Base-by-base conservation (phyloP, 2,113 vertebrate genomes). In the Gopherus evgoodei region DNA sequence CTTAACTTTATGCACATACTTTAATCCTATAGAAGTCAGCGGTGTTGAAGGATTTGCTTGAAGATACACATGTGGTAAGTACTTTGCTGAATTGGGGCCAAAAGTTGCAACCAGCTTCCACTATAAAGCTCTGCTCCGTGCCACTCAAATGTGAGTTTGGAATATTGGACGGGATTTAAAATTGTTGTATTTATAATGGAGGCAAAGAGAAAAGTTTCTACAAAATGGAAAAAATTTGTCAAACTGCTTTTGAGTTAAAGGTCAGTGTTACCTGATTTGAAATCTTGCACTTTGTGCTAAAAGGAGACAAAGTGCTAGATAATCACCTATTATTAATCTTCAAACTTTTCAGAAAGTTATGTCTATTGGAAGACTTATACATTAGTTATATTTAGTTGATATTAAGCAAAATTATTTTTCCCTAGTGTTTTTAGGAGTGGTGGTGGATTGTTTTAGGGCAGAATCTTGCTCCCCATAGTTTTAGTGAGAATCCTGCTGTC, bases 401-500 rank as follows among this genome's bases (percentile, higher is more conserved):
- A 69, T 69, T 69, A 69, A n/a, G 65, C 65, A 69, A 65, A n/a
- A 19, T 69, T 69, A 85, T 81, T 89, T 35, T 3, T 69, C 31
- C 50, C 9, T 62, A 54, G 1, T 8, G 3, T 69, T 2, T 69
- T 90, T 92, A 49, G 47, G 47, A 11, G 47, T 49, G 47, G 47
- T 49, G 3, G 14, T 65, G 42, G 83, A 44, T 65, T 75, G 1
- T 47, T 92, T 93, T 75, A 88, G n/a, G 52, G 44, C 14, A 3
- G 1, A 76, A 3, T 91, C 7, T n/a, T 38, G 14, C 35, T 69
- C 65, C 65, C 31, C 16, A 21, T 21, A 57, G 14, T 69, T 69
- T 93, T 35, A 87, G 5, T 91, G 25, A 78, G 3, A 91, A 59
- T 42, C 19, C 53, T 87, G n/a, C 82, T 82, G 87, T 89, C 22